Evolutionary conservation across 2,888 invertebrate species (phyloP).

Genomic region (Dicroscelio sp.): DNA sequence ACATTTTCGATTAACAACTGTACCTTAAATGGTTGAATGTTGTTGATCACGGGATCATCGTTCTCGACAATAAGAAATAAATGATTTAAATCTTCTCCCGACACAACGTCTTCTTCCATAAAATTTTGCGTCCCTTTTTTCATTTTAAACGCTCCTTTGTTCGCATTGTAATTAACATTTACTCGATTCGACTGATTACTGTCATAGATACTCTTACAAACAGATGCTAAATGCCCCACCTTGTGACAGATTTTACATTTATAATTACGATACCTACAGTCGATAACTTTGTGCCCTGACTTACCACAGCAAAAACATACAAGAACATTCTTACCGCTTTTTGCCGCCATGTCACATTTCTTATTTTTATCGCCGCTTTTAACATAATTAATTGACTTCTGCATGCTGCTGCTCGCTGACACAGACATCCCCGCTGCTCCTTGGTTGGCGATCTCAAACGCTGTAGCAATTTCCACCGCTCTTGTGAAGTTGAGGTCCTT

Average conservation of each 20-base stretch:
- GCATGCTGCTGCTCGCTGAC: neutral
- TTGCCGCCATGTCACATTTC: neutral
- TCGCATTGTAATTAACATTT: neutral
- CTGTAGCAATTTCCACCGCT: slow-evolving; percentile 24
- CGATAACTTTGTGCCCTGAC: slow-evolving; percentile 23
- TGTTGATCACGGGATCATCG: slow-evolving; percentile 12
- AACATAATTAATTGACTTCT: slow-evolving; percentile 30
- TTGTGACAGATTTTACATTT: slow-evolving; percentile 39
- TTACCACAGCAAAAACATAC: slow-evolving; percentile 54
- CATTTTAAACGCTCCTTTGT: neutral
- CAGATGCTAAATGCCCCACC: slow-evolving; percentile 33
- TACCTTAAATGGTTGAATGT: slow-evolving; percentile 50
- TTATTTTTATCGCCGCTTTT: neutral
- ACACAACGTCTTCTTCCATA: slow-evolving; percentile 17
- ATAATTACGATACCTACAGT: slow-evolving; percentile 46
- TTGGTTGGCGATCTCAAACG: slow-evolving; percentile 33
- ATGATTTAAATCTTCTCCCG: slow-evolving; percentile 12
- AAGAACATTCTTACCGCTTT: neutral
- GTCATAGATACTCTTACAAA: slow-evolving; percentile 19
- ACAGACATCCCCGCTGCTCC: slow-evolving; percentile 30
- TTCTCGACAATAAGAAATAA: slow-evolving; percentile 23
- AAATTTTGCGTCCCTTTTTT: slow-evolving; percentile 8
- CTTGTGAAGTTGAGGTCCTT: slow-evolving; percentile 2
- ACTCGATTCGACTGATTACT: too few relatives aligned
- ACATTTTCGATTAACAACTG: slow-evolving; percentile 27